Evolutionary conservation across 2,888 invertebrate species (phyloP).

Genomic region (Pandemis heparana): DNA sequence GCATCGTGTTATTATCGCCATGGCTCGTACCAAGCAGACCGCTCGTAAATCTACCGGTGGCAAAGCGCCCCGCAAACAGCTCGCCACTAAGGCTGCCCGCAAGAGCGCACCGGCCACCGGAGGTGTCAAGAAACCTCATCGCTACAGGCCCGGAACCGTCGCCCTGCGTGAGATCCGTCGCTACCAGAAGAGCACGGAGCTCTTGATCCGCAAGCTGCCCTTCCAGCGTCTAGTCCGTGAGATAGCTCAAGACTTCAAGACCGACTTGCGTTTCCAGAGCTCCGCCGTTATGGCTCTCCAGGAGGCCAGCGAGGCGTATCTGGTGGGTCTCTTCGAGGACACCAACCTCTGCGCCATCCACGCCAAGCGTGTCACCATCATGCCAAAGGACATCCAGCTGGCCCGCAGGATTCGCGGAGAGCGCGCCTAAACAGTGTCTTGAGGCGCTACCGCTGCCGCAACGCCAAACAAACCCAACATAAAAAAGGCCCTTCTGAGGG

Average conservation of each 20-base stretch:
- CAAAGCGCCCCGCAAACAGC: slow-evolving; percentile 4
- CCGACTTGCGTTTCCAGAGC: slow-evolving; percentile 93
- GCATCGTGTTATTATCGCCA: neutral
- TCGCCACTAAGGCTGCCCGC: slow-evolving; percentile 94
- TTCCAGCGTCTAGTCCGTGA: slow-evolving; percentile 94
- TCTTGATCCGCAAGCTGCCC: slow-evolving; percentile 96
- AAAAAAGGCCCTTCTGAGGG: slow-evolving; percentile 9
- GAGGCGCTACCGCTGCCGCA: neutral
- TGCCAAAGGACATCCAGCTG: neutral
- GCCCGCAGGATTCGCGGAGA: neutral
- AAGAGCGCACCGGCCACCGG: slow-evolving; percentile 95
- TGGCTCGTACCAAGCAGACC: slow-evolving; percentile 93
- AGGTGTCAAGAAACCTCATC: slow-evolving; percentile 93
- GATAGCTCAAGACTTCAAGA: slow-evolving; percentile 97
- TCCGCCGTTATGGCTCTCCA: slow-evolving; percentile 94
- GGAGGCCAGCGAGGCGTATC: slow-evolving; percentile 86
- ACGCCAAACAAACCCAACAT: neutral
- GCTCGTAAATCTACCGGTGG: slow-evolving; percentile 95
- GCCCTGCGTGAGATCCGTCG: slow-evolving; percentile 96
- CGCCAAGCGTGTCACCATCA: slow-evolving; percentile 2
- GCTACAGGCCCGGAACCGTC: slow-evolving; percentile 95
- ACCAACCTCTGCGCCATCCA: slow-evolving; percentile 69
- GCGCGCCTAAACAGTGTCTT: slow-evolving; percentile 1
- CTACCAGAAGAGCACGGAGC: slow-evolving; percentile 95
- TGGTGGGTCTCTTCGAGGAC: slow-evolving; percentile 88